phyloP scores from a whole-genome alignment of 2,113 vertebrate genomes.

The Gorsachius goisagi region DNA sequence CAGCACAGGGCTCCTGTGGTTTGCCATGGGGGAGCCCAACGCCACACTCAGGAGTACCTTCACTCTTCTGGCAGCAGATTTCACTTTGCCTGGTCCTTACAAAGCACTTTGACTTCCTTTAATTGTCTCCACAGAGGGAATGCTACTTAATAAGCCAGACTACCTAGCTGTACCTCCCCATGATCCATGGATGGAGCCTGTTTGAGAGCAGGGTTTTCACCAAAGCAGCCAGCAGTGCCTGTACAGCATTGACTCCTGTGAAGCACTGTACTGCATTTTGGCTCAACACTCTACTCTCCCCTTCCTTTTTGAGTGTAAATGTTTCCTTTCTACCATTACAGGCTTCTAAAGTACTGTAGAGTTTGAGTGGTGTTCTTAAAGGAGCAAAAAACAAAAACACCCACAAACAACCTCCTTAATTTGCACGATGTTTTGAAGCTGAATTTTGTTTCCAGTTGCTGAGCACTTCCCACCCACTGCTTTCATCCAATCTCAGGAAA shows the following conservation, averaged over 20 bases:
- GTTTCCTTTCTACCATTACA: background rate
- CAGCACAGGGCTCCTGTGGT: rapidly evolving
- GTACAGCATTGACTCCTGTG: rapidly evolving
- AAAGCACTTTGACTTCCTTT: background rate
- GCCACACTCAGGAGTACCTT: background rate
- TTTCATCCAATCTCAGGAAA: background rate
- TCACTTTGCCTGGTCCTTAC: background rate
- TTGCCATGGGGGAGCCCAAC: background rate
- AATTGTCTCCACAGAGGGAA: background rate
- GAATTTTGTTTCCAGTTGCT: background rate
- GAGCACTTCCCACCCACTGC: background rate
- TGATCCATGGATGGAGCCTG: rapidly evolving
- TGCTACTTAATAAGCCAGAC: rapidly evolving
- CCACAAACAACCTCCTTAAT: background rate
- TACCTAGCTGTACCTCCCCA: rapidly evolving
- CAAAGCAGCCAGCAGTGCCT: background rate
- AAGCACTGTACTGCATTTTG: background rate
- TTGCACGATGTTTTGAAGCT: background rate
- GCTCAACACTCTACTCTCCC: background rate
- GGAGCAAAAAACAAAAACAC: background rate
- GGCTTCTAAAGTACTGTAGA: background rate
- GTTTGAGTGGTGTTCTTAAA: background rate
- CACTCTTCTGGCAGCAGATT: background rate
- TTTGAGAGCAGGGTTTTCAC: background rate
- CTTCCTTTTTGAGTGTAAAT: background rate